phyloP scores from a whole-genome alignment of 2,113 vertebrate genomes.

The Prietella phreatophila region DNA sequence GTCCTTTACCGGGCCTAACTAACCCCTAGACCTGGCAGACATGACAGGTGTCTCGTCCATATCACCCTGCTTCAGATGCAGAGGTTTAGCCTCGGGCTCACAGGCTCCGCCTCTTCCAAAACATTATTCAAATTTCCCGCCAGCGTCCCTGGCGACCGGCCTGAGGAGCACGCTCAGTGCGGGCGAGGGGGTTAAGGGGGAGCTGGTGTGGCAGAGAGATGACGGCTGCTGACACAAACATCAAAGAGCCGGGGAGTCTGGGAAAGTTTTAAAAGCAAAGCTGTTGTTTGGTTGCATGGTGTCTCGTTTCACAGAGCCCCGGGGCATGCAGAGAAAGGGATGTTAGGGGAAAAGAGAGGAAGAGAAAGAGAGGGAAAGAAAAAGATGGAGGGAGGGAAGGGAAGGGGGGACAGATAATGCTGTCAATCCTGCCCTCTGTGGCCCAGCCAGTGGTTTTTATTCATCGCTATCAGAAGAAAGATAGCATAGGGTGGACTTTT shows the following conservation, averaged over 20 bases:
- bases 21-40: background rate
- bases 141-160: conserved; percentile 28
- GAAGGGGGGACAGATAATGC: conserved; percentile 68
- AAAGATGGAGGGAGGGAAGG: background rate
- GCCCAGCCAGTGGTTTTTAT: conserved; percentile 68
- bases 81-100: conserved; percentile 42
- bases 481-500: conserved; percentile 53
- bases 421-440: conserved; percentile 63
- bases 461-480: conserved; percentile 61
- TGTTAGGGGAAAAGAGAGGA: conserved; percentile 47
- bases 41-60: background rate
- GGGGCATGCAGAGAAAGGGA: conserved; percentile 65
- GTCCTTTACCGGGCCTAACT: background rate
- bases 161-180: conserved; percentile 25
- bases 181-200: background rate
- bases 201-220: conserved; percentile 54
- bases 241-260: conserved; percentile 76
- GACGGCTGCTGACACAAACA: conserved; percentile 72
- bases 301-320: conserved; percentile 76
- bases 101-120: conserved; percentile 57
- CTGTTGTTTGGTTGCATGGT: conserved; percentile 73
- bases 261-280: conserved; percentile 79
- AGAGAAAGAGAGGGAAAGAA: conserved; percentile 49
- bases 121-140: conserved; percentile 53
- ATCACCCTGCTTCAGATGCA: background rate